A percentile compares a stretch with the other conserved stretches of the same genome.
Evolutionary conservation across 2,797 vertebrate species (phyloP).

Genomic region (Amphiprion clarkii): DNA sequence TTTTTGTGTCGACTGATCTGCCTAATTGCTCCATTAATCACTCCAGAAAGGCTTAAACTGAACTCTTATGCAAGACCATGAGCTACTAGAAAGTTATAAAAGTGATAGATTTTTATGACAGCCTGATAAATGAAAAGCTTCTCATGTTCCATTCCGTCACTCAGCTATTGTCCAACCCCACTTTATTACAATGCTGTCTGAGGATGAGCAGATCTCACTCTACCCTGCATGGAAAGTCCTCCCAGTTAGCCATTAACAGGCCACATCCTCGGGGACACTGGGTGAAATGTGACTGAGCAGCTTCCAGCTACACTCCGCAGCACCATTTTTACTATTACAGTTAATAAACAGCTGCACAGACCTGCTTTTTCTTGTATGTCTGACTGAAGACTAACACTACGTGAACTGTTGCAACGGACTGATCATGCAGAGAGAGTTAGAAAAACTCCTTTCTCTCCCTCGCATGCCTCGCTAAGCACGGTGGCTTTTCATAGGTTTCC

Average conservation of each 20-base stretch:
- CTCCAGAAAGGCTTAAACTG: neutral
- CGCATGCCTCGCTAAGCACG: neutral
- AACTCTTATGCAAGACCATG: neutral
- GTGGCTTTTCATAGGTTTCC: neutral
- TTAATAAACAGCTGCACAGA: slow-evolving; percentile 22
- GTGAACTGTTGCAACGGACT: too few species aligned
- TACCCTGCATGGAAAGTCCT: slow-evolving; percentile 1
- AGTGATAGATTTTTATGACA: neutral
- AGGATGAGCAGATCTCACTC: neutral
- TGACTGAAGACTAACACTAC: too few species aligned
- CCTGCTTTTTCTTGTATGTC: too few species aligned
- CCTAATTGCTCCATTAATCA: neutral
- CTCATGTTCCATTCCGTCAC: too few species aligned
- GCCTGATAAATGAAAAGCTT: too few species aligned
- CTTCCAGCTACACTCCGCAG: slow-evolving; percentile 16
- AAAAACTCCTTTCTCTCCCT: neutral
- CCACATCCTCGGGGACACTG: slow-evolving; percentile 52
- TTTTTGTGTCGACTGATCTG: neutral
- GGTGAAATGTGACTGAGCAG: slow-evolving; percentile 66
- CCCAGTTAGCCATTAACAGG: slow-evolving; percentile 64
- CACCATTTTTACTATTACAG: slow-evolving; percentile 32
- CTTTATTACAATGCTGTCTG: neutral
- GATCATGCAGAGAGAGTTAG: neutral
- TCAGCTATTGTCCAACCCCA: neutral
- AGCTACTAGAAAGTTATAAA: neutral